phyloP scores from a whole-genome alignment of 2,888 invertebrate genomes.

The Synanthedon andrenaeformis region DNA sequence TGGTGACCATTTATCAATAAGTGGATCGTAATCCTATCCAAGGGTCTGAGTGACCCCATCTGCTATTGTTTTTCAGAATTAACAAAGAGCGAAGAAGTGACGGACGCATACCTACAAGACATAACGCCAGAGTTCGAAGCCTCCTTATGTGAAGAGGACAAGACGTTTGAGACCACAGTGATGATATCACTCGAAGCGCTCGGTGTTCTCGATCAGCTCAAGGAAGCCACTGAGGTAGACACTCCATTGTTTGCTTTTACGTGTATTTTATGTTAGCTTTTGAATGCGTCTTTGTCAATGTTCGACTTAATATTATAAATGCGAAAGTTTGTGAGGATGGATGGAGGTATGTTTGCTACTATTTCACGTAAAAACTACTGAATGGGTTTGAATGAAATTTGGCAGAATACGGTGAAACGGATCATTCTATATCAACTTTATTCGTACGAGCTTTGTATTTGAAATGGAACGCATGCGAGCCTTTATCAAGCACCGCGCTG shows the following conservation, averaged over 20 bases:
- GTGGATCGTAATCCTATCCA: no score
- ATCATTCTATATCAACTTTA: no score
- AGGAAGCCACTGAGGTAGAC: conserved; percentile 86
- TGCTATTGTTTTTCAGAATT: conserved; percentile 25
- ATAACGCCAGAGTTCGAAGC: conserved; percentile 61
- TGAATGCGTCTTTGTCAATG: background rate
- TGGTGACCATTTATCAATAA: no score
- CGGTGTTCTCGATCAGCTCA: conserved; percentile 83
- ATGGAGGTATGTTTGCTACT: no score
- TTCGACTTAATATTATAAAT: background rate
- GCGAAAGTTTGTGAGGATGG: no score
- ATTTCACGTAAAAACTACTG: no score
- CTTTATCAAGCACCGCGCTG: no score
- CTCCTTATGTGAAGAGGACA: conserved; percentile 52
- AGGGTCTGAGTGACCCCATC: no score
- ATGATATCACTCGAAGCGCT: conserved; percentile 88
- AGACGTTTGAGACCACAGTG: conserved; percentile 66
- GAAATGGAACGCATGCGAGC: no score
- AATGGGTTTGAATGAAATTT: no score
- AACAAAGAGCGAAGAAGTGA: conserved; percentile 55
- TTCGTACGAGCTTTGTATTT: no score
- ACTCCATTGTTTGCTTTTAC: background rate
- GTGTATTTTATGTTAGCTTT: background rate
- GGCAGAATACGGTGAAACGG: no score
- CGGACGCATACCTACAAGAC: conserved; percentile 55